A percentile compares a stretch with the other conserved stretches of the same genome.
phyloP scores from a whole-genome alignment of 2,113 vertebrate genomes.

The Pomatostomus ruficeps region DNA sequence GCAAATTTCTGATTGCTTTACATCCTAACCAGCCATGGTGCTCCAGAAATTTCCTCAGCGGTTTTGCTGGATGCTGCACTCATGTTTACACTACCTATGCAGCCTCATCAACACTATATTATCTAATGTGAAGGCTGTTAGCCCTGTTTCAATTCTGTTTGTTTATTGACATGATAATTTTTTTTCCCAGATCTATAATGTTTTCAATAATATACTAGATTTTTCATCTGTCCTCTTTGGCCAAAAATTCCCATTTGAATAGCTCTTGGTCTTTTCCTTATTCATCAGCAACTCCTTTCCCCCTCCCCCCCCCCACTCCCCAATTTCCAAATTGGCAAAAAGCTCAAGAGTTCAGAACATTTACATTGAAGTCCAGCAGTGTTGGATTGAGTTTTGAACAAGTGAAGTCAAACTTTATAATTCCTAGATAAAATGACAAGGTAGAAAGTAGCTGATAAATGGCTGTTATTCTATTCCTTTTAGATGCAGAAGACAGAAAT shows the following conservation, averaged over 20 bases:
- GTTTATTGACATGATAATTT: constrained; percentile 51
- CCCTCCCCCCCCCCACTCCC: too few species aligned
- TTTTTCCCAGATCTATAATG: constrained; percentile 33
- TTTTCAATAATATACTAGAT: constrained; percentile 55
- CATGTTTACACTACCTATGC: constrained; percentile 23
- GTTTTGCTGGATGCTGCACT: constrained; percentile 48
- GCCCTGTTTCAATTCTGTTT: constrained; percentile 43
- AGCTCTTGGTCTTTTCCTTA: constrained; percentile 4
- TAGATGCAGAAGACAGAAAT: neutral
- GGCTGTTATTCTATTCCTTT: neutral
- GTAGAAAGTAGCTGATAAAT: neutral
- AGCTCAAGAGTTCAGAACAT: neutral
- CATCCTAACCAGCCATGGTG: neutral
- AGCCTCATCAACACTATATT: constrained; percentile 20
- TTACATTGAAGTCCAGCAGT: neutral
- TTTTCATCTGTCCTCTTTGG: constrained; percentile 39
- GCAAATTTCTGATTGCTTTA: constrained; percentile 14
- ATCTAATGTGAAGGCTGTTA: constrained; percentile 41
- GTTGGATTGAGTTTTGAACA: neutral
- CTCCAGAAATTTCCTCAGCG: constrained; percentile 51
- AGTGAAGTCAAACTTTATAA: neutral
- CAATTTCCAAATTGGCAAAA: neutral
- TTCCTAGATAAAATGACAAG: neutral
- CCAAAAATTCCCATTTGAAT: constrained; percentile 4
- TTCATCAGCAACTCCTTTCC: neutral